A percentile compares a stretch with the other conserved stretches of the same genome.
Evolutionary conservation across 2,797 vertebrate genomes (phyloP).

Genomic region (Sebastes itinus): DNA sequence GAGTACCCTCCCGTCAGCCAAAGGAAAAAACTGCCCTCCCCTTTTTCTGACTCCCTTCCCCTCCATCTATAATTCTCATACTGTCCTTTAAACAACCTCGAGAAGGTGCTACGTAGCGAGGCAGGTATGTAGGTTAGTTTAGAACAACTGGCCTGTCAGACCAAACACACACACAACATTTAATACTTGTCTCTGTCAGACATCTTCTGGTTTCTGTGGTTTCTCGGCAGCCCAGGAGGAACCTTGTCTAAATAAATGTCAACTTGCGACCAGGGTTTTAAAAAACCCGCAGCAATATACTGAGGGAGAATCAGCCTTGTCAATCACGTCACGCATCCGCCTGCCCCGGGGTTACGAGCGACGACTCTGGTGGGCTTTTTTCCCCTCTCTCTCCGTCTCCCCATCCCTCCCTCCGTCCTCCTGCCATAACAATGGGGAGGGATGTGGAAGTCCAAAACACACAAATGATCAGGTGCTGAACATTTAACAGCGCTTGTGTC

Average conservation of each 20-base stretch:
- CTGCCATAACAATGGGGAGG: conserved; percentile 64
- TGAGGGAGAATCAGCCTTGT: conserved; percentile 82
- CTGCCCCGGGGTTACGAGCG: conserved; percentile 81
- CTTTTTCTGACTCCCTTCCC: background rate
- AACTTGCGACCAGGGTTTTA: conserved; percentile 80
- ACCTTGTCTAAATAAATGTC: conserved; percentile 92
- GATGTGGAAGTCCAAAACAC: conserved; percentile 83
- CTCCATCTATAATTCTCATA: background rate
- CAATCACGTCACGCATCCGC: conserved; percentile 80
- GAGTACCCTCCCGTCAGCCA: background rate
- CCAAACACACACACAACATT: background rate
- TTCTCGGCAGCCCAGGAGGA: conserved; percentile 73
- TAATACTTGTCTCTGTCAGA: conserved; percentile 77
- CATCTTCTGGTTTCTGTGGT: conserved; percentile 75
- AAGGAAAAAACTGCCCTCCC: no score
- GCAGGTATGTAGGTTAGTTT: conserved; percentile 15
- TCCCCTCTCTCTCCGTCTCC: background rate
- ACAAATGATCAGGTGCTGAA: conserved; percentile 85
- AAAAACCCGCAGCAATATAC: conserved; percentile 68
- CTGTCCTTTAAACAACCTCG: background rate
- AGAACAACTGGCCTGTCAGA: conserved; percentile 9
- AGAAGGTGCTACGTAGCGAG: background rate
- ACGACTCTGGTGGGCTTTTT: conserved; percentile 79
- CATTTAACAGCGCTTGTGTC: conserved; percentile 80
- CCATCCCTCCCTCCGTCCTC: background rate